Evolutionary conservation across 2,888 invertebrate species (phyloP), one percentile per base, ranked within the genome.

Genomic region (Urechis unicinctus): DNA sequence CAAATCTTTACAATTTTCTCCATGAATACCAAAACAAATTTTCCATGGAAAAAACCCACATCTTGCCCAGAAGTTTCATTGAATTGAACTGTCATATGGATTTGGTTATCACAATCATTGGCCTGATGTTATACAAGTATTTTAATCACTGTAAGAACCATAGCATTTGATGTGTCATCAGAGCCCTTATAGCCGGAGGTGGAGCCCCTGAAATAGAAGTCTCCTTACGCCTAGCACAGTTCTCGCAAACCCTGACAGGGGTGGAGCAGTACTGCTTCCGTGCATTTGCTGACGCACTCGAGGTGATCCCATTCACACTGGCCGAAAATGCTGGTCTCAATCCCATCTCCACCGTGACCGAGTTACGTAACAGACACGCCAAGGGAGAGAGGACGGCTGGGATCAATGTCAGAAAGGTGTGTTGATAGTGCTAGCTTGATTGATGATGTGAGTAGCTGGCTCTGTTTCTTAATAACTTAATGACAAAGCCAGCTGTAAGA

Each of bases 141-240:
- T n/a, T n/a, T n/a, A n/a, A n/a, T n/a, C n/a, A n/a, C n/a, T n/a
- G n/a, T n/a, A n/a, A n/a, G n/a, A n/a, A n/a, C n/a, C n/a, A n/a
- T n/a, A n/a, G n/a, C n/a, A n/a, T n/a, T n/a, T n/a, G n/a, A n/a
- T n/a, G n/a, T n/a, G n/a, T n/a, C n/a, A n/a, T 17, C 61, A 82
- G 87, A 58, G 91, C 91, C 46, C 81, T 95, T 67, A 86, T 96
- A 77, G 88, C 94, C 53, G 98, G 98, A 59, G 98, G 97, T 50
- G 98, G 97, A 47, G 94, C 96, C 17, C 95, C 97, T 3, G 98
- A 98, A 82, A 95, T 92, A 61, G 94, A 96, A 76, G 83, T 97
- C 60, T 88, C 95, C 0, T 81, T 94, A 30, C 86, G 86, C 57
- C 81, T 98, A 53, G 86, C 88, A 5, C 85, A 88, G 25, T 83